Evolutionary conservation across 2,888 invertebrate genomes (phyloP), one percentile per base, ranked within the genome.

Genomic region (Empis livida): DNA sequence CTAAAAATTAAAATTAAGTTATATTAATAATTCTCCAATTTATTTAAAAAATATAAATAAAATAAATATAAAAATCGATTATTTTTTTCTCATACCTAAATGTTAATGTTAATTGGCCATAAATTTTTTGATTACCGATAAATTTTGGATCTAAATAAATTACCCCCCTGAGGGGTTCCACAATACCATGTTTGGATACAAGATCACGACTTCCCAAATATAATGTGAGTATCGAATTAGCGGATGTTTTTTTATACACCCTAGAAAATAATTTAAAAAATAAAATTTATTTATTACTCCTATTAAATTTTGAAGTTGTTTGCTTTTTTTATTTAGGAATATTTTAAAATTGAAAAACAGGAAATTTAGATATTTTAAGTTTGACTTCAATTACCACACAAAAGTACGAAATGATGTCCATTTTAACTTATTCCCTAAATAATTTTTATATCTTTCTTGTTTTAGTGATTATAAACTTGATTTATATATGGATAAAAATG

Each of bases 101-200:
- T 6, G 93, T 94, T 48, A 94, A 75, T 5, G 92, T 83, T 53
- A 86, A 79, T 67, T 86, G 84, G 44, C 84, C 84, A 61, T 78
- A 85, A 27, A 86, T 78, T 70, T 88, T 88, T 61, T 84, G 80
- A 46, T 55, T 56, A 46, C 72, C 72, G 57, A 73, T 54, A 57
- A 82, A 80, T 50, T 57, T 57, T 0, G 90, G 86, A 61, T 95
- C 93, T 32, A 92, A 81, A 52, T 91, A 77, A 3, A 94, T 77
- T 10, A 95, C 92, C 10, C 94, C 94, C 66, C 89, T 88, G 47
- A 89, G 76, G 54, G 76, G 78, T 66, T 86, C 85, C 55, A 86
- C 82, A 62, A 74, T 68, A 45, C 79, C 80, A 54, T 79, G 77
- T 51, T 80, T 79, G 43, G 85, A 82, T 35, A 84, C 74, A 56